Evolutionary conservation across 2,888 invertebrate genomes (phyloP).

Genomic region (Therioaphis trifolii): DNA sequence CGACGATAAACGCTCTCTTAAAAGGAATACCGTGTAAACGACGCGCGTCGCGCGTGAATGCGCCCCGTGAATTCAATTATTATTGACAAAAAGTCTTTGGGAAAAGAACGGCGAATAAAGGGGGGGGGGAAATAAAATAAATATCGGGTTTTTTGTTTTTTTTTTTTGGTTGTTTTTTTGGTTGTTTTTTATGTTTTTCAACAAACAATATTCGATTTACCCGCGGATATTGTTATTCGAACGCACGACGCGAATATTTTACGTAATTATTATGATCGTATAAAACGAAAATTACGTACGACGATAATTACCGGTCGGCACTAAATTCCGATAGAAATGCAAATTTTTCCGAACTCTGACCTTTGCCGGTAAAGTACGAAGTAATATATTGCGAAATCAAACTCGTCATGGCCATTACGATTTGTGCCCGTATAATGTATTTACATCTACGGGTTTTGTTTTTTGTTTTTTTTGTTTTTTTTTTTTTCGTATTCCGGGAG

Average conservation of each 20-base stretch:
- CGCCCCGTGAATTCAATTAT: neutral
- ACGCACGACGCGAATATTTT: conserved; percentile 3
- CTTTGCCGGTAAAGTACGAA: neutral
- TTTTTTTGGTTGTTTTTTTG: no score
- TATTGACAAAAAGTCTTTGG: no score
- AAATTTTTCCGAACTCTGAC: conserved; percentile 24
- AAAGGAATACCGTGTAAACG: neutral
- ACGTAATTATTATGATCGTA: neutral
- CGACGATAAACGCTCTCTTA: neutral
- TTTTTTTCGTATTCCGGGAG: no score
- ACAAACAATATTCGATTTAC: neutral
- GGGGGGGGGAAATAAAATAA: neutral
- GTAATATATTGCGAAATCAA: neutral
- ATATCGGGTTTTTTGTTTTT: neutral
- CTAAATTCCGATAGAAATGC: conserved; percentile 10
- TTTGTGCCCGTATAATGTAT: no score
- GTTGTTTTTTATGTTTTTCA: no score
- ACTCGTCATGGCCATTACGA: conserved; percentile 25
- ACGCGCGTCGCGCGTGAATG: no score
- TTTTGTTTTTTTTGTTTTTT: neutral
- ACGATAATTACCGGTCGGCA: neutral
- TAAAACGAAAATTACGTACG: no score
- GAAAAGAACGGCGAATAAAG: no score
- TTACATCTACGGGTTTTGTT: no score
- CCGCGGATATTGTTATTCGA: neutral